Evolutionary conservation across 2,888 invertebrate genomes (phyloP), one percentile per base, ranked within the genome.

Genomic region (Nomada flava): DNA sequence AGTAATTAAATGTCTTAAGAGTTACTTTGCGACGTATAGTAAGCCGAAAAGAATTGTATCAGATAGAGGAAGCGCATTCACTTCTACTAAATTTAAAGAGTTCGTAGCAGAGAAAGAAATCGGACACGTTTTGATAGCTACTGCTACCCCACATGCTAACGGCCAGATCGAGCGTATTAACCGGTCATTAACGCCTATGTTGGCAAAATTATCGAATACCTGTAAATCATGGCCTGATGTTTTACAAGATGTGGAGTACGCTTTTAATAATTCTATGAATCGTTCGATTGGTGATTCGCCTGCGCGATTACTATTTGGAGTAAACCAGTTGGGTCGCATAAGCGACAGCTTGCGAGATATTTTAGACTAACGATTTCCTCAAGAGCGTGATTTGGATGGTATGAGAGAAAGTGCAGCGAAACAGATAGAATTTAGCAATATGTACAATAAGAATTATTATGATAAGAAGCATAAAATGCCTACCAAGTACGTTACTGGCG

Each of bases 61-160:
- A 0, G 76, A 73, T 57, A 44, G 73, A 18, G 81, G 76, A 11
- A 81, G 52, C 47, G 67, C 68, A 11, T 81, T 81, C 42, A 81
- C 76, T 2, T 81, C 73, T 4, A 18, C 0, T 0, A 68, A 72
- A 18, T 80, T 72, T 36, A 52, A 72, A 42, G 67, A 76, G 26
- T 80, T 76, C 57, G 9, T 76, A 15, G 15, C 42, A 4, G 50
- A 68, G 4, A 23, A 44, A n/a, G 36, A 15, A 11, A 64, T 80
- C 2, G 62, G 69, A 10, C 80, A 80, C 11, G 36, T 73, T 26
- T 29, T 80, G 47, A 73, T 80, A 13, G 76, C 76, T 1, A 52
- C 64, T 1, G 72, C 63, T 18, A 76, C 72, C 2, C 72, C 68
- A 13, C 80, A 68, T 10, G 68, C 80, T 0, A 20, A 20, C 13